Conservation (phyloP, 2,888 invertebrate genomes). For the Drosophila algonquin region DNA sequence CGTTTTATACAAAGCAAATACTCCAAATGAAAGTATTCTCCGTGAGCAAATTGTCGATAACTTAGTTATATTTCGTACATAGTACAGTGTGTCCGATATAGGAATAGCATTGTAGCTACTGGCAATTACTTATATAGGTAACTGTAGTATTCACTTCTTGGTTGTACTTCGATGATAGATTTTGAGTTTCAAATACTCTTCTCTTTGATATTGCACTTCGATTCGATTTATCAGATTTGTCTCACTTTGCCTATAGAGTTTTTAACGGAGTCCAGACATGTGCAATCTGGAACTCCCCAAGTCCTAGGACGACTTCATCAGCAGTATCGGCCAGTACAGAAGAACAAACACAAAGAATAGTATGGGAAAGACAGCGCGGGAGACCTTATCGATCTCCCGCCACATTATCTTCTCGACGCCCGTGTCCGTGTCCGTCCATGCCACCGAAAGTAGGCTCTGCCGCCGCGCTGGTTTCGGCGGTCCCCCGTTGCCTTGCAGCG, state of each 20-base stretch:
- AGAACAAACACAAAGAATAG: conserved; percentile 91
- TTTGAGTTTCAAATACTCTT: conserved; percentile 17
- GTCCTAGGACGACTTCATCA: conserved; percentile 87
- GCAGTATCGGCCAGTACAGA: conserved; percentile 91
- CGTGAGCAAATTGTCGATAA: conserved; percentile 40
- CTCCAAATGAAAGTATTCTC: conserved; percentile 18
- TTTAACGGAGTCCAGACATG: conserved; percentile 83
- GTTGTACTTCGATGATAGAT: conserved; percentile 38
- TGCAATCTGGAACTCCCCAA: conserved; percentile 83
- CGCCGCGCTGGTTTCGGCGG: conserved; percentile 83
- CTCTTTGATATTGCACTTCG: not conserved
- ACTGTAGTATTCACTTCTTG: conserved; percentile 34
- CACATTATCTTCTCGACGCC: conserved; percentile 90
- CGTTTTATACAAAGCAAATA: conserved; percentile 27
- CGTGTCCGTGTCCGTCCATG: conserved; percentile 88
- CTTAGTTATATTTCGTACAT: conserved; percentile 29
- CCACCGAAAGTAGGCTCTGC: conserved; percentile 85
- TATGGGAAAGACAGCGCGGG: conserved; percentile 90
- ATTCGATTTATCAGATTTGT: conserved; percentile 8
- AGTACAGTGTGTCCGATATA: conserved; percentile 18
- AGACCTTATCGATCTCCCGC: conserved; percentile 91
- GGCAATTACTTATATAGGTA: conserved; percentile 34
- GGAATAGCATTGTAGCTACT: conserved; percentile 7
- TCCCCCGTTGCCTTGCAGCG: conserved; percentile 84
- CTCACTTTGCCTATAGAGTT: conserved; percentile 22